Evolutionary conservation across 2,888 invertebrate species (phyloP), one percentile per base, ranked within the genome.

Genomic region (Drosophila ezoana): DNA sequence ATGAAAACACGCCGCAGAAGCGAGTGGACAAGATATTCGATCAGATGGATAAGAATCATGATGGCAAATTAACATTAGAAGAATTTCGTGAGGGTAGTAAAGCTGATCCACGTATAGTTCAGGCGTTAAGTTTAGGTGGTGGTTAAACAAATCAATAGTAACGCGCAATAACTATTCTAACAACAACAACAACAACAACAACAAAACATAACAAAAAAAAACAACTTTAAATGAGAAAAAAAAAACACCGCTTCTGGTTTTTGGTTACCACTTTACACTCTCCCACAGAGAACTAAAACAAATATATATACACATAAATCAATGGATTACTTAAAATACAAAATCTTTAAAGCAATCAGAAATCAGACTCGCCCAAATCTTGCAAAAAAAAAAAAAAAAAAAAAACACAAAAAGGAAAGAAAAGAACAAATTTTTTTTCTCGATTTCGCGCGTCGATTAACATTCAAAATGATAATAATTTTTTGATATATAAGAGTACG

Each of bases 31-130:
- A 98, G 93, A 99, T 99, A 92, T 99, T 99, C 93, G 98, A 98
- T 93, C 98, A 98, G 92, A 98, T 99, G 98, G 99, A 99, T 93
- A 99, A 97, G 94, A 99, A 99, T 93, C 98, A 98, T 93, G 99
- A 99, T 93, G 98, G 99, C 93, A 96, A 97, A 91, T 94, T 99
- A 90, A 98, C 99, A 57, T 94, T 99, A 87, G 99, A 99, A 91
- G 99, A 99, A 93, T 99, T 99, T 94, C 96, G 98, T 90, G 99
- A 99, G 93, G 99, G 99, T 83, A 98, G 98, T 93, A 99, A 99
- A 93, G 98, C 98, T 61, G 99, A 99, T 93, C 99, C 99, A 37
- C 95, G 98, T 92, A 99, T 99, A 92, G 98, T 99, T 65, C 98
- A 99, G 93, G 99, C 99, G 57, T 94, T 99, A 75, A 96, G 97